These are phyloP conservation scores for Carollia perspicillata DNA, from an alignment of 2,113 vertebrate species.

Conservation along the genomic window DNA sequence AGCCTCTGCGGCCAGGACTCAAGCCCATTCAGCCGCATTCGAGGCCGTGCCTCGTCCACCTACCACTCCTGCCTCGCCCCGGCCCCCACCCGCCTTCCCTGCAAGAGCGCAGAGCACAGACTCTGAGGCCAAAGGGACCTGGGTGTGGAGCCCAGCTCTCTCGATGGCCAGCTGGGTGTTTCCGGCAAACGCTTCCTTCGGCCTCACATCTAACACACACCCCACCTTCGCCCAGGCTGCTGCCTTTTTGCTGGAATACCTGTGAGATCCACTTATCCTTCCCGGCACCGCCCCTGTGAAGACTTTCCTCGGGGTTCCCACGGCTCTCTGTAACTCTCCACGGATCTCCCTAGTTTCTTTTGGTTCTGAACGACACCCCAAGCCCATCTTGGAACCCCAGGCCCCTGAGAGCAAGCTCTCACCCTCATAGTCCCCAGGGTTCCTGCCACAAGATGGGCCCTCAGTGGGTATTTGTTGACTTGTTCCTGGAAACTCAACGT, in stretches of 20 bases:
- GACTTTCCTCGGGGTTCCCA: background rate
- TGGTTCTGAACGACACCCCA: background rate
- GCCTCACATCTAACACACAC: rapidly evolving
- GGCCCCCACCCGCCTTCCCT: background rate
- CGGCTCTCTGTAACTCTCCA: background rate
- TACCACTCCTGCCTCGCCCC: background rate
- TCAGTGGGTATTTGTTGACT: background rate
- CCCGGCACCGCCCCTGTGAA: background rate
- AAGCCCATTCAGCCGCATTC: background rate
- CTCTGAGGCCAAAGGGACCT: background rate
- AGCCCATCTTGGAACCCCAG: background rate
- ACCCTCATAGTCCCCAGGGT: background rate
- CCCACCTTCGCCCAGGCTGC: background rate
- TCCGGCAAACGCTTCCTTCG: background rate
- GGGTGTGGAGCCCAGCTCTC: background rate
- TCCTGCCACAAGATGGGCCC: background rate
- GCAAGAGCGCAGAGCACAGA: background rate
- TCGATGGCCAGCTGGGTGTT: too few species aligned
- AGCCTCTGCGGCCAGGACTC: background rate
- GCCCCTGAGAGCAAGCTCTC: background rate
- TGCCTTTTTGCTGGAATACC: too few species aligned
- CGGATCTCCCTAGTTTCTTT: background rate
- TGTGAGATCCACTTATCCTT: background rate
- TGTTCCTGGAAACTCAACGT: background rate
- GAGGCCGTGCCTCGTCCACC: background rate